Evolutionary conservation across 2,797 vertebrate genomes (phyloP).

Genomic region (Argyrosomus regius): DNA sequence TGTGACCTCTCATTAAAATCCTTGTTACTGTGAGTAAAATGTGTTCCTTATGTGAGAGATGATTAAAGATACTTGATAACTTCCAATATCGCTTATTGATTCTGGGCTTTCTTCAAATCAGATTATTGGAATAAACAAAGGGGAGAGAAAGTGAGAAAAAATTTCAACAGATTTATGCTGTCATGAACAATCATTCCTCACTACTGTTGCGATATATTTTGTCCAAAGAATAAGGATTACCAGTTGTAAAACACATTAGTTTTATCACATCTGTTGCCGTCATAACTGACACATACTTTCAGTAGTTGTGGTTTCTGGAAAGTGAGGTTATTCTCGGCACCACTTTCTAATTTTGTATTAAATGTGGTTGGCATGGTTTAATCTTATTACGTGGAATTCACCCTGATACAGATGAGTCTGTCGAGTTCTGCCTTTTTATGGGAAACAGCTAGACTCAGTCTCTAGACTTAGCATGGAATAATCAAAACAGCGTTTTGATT

Average conservation of each 20-base stretch:
- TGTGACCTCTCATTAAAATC: not conserved
- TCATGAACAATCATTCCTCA: not conserved
- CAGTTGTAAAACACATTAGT: not conserved
- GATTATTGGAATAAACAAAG: not conserved
- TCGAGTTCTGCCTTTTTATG: no score
- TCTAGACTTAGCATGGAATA: no score
- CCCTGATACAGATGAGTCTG: not conserved
- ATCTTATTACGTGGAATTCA: not conserved
- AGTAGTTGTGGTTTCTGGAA: not conserved
- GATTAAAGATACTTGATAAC: not conserved
- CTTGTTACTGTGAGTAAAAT: not conserved
- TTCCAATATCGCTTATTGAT: not conserved
- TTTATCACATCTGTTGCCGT: not conserved
- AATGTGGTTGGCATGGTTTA: not conserved
- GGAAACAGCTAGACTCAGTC: not conserved
- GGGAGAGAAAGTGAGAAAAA: not conserved
- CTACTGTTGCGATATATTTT: not conserved
- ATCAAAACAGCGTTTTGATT: no score
- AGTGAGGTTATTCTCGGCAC: not conserved
- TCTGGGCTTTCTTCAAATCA: not conserved
- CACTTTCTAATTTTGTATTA: not conserved
- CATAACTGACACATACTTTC: not conserved
- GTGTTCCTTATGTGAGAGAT: not conserved
- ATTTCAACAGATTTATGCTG: not conserved
- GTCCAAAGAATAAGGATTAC: not conserved